Percentiles rank a stretch among this genome's conserved stretches.
Conservation (phyloP, 2,888 invertebrate genomes). For the Operophtera brumata region DNA sequence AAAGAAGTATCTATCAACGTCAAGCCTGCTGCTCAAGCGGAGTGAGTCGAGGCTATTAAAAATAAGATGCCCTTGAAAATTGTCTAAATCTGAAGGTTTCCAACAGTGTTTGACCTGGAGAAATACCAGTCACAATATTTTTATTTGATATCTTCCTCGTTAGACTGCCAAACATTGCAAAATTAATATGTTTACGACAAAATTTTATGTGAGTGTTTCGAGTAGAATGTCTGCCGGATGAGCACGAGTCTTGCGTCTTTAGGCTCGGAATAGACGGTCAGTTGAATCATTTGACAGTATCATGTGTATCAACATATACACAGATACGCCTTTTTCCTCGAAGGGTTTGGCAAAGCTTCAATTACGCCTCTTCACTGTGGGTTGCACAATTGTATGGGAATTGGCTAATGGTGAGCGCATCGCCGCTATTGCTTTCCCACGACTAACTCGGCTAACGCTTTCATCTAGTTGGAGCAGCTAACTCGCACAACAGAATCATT, state of each 20-base stretch:
- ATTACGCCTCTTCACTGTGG: no score
- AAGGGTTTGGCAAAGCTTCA: no score
- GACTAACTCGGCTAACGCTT: no score
- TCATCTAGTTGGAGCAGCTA: no score
- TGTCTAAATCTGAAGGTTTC: slow-evolving; percentile 6
- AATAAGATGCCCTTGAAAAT: slow-evolving; percentile 6
- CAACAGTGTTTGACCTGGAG: slow-evolving; percentile 1
- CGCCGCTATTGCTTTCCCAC: no score
- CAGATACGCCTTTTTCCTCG: no score
- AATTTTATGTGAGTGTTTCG: slow-evolving; percentile 38
- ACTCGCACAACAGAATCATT: no score
- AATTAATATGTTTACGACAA: slow-evolving; percentile 32
- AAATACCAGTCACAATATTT: slow-evolving; percentile 3
- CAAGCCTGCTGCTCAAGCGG: no score
- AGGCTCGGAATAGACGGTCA: slow-evolving; percentile 5
- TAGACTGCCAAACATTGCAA: slow-evolving; percentile 28
- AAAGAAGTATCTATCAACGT: neutral
- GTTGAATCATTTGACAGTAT: neutral
- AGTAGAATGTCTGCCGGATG: slow-evolving; percentile 42
- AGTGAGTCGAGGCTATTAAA: slow-evolving; percentile 10
- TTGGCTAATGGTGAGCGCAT: no score
- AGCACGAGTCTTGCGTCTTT: slow-evolving; percentile 24
- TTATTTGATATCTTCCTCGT: slow-evolving; percentile 29
- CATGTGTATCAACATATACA: no score
- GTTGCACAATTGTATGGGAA: no score